These are phyloP conservation scores for Microplitis manilae DNA, from an alignment of 2,888 invertebrate genomes.

Conservation along the genomic window DNA sequence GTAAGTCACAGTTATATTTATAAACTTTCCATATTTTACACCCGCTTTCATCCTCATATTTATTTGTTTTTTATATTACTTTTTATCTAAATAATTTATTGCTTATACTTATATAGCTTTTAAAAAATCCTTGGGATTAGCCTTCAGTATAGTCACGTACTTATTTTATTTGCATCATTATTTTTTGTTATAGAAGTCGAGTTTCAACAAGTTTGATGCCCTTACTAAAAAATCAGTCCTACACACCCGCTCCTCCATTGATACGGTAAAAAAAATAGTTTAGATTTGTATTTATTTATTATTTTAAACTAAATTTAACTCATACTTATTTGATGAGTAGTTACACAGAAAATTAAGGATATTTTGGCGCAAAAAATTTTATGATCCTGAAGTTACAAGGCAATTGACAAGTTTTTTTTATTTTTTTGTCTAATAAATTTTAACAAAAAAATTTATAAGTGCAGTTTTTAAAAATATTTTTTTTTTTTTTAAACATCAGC, in stretches of 20 bases:
- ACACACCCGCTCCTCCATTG: slow-evolving; percentile 77
- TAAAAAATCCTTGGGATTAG: background rate
- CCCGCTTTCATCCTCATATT: background rate
- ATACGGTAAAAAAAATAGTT: slow-evolving; percentile 75
- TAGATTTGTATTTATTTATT: too few species aligned
- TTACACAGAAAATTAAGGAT: too few species aligned
- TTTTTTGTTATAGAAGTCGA: slow-evolving; percentile 77
- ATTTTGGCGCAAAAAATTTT: too few species aligned
- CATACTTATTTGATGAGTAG: too few species aligned
- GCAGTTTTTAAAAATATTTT: too few species aligned
- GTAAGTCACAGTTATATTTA: background rate
- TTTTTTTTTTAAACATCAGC: too few species aligned
- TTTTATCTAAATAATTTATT: background rate
- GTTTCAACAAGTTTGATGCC: slow-evolving; percentile 84
- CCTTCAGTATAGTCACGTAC: background rate
- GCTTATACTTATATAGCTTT: background rate
- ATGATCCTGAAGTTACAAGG: too few species aligned
- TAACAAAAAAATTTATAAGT: too few species aligned
- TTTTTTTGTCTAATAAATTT: too few species aligned
- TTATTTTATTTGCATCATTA: background rate
- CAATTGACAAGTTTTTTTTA: too few species aligned
- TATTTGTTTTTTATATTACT: background rate
- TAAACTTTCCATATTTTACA: background rate
- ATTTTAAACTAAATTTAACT: too few species aligned
- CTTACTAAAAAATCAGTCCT: slow-evolving; percentile 79